Conservation (phyloP, 2,888 invertebrate genomes). For the Orchesellides sinensis region DNA sequence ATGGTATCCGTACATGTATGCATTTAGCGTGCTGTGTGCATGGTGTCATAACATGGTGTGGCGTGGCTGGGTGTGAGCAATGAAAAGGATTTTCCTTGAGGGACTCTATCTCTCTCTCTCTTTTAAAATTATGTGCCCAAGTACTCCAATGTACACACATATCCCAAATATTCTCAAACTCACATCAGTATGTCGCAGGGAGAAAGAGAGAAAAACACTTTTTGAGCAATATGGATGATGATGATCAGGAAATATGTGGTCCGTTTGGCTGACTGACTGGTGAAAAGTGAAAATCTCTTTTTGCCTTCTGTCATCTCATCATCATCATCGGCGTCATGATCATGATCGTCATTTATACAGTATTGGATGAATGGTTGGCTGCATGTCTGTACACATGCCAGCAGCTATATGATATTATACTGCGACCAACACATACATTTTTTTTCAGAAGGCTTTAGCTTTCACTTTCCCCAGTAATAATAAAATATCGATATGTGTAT, state of each 20-base stretch:
- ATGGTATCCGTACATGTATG: background rate
- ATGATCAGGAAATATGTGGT: slow-evolving; percentile 1
- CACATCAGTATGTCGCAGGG: background rate
- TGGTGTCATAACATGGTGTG: too few relatives aligned
- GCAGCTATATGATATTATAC: background rate
- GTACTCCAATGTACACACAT: background rate
- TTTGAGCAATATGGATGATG: background rate
- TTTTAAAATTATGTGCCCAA: background rate
- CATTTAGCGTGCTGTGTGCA: background rate
- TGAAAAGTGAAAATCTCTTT: slow-evolving; percentile 22
- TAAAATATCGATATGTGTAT: background rate
- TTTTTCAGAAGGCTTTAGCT: too few relatives aligned
- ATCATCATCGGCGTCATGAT: background rate
- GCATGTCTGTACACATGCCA: background rate
- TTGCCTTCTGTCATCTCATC: too few relatives aligned
- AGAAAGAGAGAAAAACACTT: background rate
- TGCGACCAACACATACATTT: too few relatives aligned
- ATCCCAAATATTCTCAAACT: background rate
- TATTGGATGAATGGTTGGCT: slow-evolving; percentile 10
- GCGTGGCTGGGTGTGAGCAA: background rate
- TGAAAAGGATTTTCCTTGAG: slow-evolving; percentile 31
- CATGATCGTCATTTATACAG: background rate
- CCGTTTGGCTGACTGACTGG: background rate
- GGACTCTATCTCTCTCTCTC: slow-evolving; percentile 8
- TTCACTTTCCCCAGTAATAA: too few relatives aligned